Conservation (phyloP, 2,888 invertebrate species). For the Spisula solida region DNA sequence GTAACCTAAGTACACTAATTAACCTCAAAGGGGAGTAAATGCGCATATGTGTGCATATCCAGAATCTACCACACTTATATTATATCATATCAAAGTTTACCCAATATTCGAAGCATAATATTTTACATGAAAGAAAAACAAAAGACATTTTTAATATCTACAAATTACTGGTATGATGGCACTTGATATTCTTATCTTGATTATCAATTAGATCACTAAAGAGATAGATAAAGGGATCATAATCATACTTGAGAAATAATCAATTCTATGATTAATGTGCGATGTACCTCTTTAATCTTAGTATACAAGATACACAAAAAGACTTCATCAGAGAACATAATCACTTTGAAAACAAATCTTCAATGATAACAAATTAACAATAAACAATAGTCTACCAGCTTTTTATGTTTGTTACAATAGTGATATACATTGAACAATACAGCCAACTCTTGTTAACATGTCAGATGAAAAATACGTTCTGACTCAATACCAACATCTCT, state of each 20-base stretch:
- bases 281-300: not conserved
- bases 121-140: not conserved
- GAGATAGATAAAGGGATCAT: conserved; percentile 6
- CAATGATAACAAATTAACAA: not conserved
- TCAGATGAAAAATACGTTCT: no score
- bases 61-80: not conserved
- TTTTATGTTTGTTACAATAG: not conserved
- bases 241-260: not conserved
- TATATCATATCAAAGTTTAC: no score
- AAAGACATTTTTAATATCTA: not conserved
- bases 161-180: not conserved
- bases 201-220: not conserved
- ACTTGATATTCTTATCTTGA: not conserved
- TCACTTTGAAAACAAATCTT: not conserved
- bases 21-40: not conserved
- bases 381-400: not conserved
- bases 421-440: not conserved
- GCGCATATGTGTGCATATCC: not conserved
- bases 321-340: not conserved
- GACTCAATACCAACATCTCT: no score
- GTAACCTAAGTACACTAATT: not conserved
- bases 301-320: not conserved
- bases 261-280: not conserved
- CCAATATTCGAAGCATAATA: not conserved
- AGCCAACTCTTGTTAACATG: not conserved